These are phyloP conservation scores for Crocidura indochinensis DNA, from an alignment of 2,797 vertebrate species.

Conservation along the genomic window DNA sequence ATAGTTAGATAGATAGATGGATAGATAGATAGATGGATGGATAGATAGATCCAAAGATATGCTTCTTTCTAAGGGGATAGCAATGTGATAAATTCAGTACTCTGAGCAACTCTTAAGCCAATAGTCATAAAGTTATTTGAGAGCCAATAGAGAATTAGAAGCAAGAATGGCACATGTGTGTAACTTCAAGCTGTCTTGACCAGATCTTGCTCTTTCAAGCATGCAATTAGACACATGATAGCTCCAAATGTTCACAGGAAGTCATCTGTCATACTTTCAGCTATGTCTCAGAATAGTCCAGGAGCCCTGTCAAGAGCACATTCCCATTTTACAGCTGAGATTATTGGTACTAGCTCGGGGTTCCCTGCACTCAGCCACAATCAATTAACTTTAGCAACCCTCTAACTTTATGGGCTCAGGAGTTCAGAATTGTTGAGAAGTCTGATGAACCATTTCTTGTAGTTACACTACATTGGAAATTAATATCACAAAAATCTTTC, in stretches of 20 bases:
- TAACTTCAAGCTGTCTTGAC: not conserved
- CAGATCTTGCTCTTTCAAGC: no score
- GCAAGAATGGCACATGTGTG: no score
- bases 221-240: no score
- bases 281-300: not conserved
- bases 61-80: constrained; percentile 19
- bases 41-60: no score
- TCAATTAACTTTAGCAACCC: not conserved
- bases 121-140: not conserved
- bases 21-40: no score
- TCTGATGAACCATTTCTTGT: no score
- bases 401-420: not conserved
- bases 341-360: not conserved
- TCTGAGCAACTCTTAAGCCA: not conserved
- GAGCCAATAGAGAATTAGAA: not conserved
- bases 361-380: not conserved
- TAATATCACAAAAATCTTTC: not conserved
- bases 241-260: not conserved
- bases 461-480: no score
- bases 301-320: not conserved
- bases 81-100: not conserved
- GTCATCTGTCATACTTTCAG: not conserved
- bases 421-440: not conserved
- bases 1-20: no score
- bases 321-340: not conserved